A percentile compares a stretch with the other conserved stretches of the same genome.
Conservation (phyloP, 2,797 vertebrate genomes). For the Sparidentex hasta region DNA sequence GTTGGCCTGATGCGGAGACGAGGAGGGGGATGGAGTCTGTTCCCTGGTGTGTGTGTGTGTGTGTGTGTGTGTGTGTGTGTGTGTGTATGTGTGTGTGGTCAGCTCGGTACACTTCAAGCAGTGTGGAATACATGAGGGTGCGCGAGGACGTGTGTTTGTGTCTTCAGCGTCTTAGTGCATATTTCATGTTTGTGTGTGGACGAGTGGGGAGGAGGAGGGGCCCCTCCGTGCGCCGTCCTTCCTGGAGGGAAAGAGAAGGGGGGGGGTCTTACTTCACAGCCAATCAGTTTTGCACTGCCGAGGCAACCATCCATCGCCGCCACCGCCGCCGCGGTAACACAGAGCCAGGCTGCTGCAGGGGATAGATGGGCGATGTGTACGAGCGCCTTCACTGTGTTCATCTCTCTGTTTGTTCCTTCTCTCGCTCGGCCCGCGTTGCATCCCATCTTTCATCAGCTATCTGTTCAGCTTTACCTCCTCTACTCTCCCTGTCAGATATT, state of each 20-base stretch:
- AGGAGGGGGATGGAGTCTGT: slow-evolving; percentile 36
- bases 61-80: too few relatives aligned
- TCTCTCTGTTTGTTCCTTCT: slow-evolving; percentile 30
- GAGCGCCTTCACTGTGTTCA: slow-evolving; percentile 47
- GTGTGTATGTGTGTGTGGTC: slow-evolving; percentile 22
- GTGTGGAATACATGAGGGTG: not conserved
- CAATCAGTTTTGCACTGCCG: slow-evolving; percentile 73
- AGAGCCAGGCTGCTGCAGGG: slow-evolving; percentile 61
- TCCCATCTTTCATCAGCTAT: slow-evolving; percentile 55
- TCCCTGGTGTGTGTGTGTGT: slow-evolving; percentile 17
- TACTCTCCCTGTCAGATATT: slow-evolving; percentile 69
- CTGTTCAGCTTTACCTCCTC: slow-evolving; percentile 41
- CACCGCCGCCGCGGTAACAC: slow-evolving; percentile 58
- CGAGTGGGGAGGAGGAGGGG: slow-evolving; percentile 45
- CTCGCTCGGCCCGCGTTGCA: slow-evolving; percentile 30
- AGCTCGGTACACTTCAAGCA: not conserved
- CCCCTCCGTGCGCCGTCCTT: slow-evolving; percentile 63
- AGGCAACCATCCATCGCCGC: slow-evolving; percentile 73
- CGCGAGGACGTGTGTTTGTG: slow-evolving; percentile 22
- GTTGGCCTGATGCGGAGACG: slow-evolving; percentile 54
- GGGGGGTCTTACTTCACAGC: slow-evolving; percentile 66
- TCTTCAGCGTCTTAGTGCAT: slow-evolving; percentile 40
- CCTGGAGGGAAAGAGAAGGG: slow-evolving; percentile 72
- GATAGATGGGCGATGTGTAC: slow-evolving; percentile 49
- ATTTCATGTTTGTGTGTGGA: slow-evolving; percentile 27